Evolutionary conservation across 1,140 invertebrate species (phyloP).

Genomic region (Mycetomoellerius zeteki): DNA sequence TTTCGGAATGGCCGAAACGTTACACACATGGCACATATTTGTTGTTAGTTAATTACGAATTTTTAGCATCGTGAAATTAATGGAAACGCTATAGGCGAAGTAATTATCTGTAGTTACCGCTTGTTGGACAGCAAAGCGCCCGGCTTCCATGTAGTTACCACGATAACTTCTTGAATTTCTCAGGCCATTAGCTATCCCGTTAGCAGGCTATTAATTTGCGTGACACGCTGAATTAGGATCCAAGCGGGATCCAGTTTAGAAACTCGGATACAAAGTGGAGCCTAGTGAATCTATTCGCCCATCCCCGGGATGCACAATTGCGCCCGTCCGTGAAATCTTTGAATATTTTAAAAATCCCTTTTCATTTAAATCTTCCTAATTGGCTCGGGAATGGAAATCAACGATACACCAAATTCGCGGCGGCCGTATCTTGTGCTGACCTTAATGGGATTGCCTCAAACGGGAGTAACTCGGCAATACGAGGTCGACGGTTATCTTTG

Average conservation of each 20-base stretch:
- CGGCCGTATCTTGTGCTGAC: slow-evolving; percentile 24
- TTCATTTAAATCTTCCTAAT: slow-evolving; percentile 33
- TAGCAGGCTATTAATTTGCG: slow-evolving; percentile 59
- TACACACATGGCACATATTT: background rate
- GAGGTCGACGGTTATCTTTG: slow-evolving; percentile 28
- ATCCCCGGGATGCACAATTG: background rate
- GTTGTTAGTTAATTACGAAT: slow-evolving; percentile 45
- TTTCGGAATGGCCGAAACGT: background rate
- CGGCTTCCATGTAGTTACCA: slow-evolving; percentile 24
- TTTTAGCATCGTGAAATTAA: slow-evolving; percentile 43
- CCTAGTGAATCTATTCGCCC: background rate
- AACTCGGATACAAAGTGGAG: slow-evolving; percentile 41
- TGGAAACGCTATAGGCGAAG: slow-evolving; percentile 11
- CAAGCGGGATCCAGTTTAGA: slow-evolving; percentile 57
- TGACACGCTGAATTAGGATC: slow-evolving; percentile 56
- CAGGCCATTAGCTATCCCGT: slow-evolving; percentile 57
- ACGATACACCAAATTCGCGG: slow-evolving; percentile 35
- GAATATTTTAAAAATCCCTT: background rate
- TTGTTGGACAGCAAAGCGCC: slow-evolving; percentile 40
- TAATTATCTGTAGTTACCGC: slow-evolving; percentile 49
- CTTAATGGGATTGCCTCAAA: slow-evolving; percentile 33
- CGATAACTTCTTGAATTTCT: slow-evolving; percentile 62
- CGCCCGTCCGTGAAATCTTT: background rate
- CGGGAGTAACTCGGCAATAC: slow-evolving; percentile 7
- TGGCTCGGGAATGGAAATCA: slow-evolving; percentile 25